Conservation (phyloP, 2,888 invertebrate species). For the Drosophila quinaria region DNA sequence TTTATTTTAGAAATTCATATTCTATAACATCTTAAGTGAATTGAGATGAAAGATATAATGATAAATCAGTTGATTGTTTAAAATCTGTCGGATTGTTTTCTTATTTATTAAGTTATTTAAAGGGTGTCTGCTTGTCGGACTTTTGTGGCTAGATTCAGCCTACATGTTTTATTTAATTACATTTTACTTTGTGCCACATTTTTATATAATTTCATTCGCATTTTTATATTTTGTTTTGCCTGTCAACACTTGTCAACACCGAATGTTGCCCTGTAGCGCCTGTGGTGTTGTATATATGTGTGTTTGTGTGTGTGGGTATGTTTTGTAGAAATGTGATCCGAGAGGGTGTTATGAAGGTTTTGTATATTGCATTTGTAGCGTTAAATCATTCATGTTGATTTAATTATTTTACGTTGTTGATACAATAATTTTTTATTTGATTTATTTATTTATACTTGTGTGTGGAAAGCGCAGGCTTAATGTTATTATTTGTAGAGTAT, state of each 20-base stretch:
- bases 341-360: constrained; percentile 56
- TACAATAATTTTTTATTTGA: constrained; percentile 72
- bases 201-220: constrained; percentile 37
- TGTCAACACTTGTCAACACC: constrained; percentile 77
- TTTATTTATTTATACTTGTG: constrained; percentile 71
- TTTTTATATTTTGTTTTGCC: constrained; percentile 44
- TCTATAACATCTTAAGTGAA: background rate
- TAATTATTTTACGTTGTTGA: constrained; percentile 78
- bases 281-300: constrained; percentile 4
- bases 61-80: background rate
- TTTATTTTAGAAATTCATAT: background rate
- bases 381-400: constrained; percentile 82
- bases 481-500: constrained; percentile 52
- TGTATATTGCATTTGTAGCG: constrained; percentile 71
- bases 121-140: background rate
- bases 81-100: background rate
- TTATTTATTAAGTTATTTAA: background rate
- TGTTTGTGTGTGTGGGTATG: constrained; percentile 10
- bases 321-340: constrained; percentile 15
- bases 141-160: background rate
- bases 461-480: constrained; percentile 40
- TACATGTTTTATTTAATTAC: constrained; percentile 28
- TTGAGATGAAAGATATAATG: background rate
- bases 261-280: constrained; percentile 44
- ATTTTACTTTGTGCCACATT: constrained; percentile 39